These are phyloP conservation scores for Crossocerus cetratus DNA, from an alignment of 2,888 invertebrate species.

Conservation along the genomic window DNA sequence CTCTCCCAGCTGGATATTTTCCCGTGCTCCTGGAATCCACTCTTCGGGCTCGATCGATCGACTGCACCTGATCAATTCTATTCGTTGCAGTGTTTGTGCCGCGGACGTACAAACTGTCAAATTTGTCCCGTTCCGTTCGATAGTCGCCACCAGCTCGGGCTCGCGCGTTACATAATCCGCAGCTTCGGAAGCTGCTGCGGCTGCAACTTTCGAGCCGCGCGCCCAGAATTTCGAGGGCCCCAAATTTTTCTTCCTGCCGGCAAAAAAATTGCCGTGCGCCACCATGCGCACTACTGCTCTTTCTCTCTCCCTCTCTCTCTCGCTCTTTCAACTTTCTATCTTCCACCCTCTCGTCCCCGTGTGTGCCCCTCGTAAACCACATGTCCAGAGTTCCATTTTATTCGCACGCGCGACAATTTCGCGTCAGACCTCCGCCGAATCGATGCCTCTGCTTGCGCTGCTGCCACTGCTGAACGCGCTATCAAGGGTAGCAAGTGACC, in stretches of 20 bases:
- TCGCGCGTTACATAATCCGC: conserved; percentile 4
- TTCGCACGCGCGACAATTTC: conserved; percentile 32
- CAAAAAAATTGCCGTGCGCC: neutral
- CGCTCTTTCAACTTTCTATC: no score
- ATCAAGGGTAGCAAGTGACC: conserved; percentile 15
- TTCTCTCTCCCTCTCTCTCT: no score
- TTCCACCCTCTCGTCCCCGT: neutral
- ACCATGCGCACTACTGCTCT: no score
- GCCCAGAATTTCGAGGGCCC: neutral
- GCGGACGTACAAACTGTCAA: neutral
- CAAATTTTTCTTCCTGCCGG: neutral
- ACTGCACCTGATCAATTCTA: neutral
- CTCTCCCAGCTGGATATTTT: no score
- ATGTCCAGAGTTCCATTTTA: neutral
- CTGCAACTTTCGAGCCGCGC: conserved; percentile 1
- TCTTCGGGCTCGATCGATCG: no score
- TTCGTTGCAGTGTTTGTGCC: neutral
- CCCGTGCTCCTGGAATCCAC: no score
- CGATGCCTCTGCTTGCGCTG: neutral
- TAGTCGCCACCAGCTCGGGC: neutral
- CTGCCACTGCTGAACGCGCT: neutral
- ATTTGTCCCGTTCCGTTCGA: neutral
- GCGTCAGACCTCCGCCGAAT: conserved; percentile 27
- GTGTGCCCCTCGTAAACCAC: conserved; percentile 18
- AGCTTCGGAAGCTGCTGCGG: conserved; percentile 5